A percentile compares a stretch with the other conserved stretches of the same genome.
These are phyloP conservation scores for Puffinus mauretanicus DNA, from an alignment of 2,113 vertebrate genomes.

Conservation along the genomic window DNA sequence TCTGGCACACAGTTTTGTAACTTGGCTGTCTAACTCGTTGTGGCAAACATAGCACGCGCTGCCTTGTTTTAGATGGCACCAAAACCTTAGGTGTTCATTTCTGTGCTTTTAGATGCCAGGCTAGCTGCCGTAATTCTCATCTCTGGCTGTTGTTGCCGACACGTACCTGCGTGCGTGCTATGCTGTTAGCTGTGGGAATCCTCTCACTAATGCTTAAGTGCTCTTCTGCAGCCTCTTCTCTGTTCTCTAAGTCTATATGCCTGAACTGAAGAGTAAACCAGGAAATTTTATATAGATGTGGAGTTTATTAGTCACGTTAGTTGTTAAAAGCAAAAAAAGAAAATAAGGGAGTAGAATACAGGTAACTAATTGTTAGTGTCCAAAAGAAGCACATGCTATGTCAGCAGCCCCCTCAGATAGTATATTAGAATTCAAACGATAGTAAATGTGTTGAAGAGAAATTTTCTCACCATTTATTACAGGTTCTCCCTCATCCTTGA, in stretches of 20 bases:
- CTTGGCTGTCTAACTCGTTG: neutral
- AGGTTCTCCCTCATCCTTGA: neutral
- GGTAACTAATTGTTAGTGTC: neutral
- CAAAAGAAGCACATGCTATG: neutral
- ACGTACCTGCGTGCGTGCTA: rapidly evolving
- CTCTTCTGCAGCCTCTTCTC: neutral
- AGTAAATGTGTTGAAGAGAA: neutral
- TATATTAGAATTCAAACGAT: neutral
- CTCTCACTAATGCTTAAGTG: neutral
- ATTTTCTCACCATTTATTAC: neutral
- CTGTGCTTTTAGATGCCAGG: neutral
- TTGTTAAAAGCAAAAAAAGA: neutral
- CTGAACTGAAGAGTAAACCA: neutral
- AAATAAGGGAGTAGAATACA: neutral
- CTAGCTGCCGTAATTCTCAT: neutral
- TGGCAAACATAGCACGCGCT: rapidly evolving
- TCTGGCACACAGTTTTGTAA: neutral
- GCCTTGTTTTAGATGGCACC: neutral
- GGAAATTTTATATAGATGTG: neutral
- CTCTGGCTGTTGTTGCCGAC: rapidly evolving
- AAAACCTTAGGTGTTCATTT: neutral
- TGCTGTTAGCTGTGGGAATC: rapidly evolving
- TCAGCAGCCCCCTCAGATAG: neutral
- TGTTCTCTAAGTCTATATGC: neutral
- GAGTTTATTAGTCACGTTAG: neutral